A percentile compares a stretch with the other conserved stretches of the same genome.
Evolutionary conservation across 2,113 vertebrate species (phyloP).

Genomic region (Castor canadensis): DNA sequence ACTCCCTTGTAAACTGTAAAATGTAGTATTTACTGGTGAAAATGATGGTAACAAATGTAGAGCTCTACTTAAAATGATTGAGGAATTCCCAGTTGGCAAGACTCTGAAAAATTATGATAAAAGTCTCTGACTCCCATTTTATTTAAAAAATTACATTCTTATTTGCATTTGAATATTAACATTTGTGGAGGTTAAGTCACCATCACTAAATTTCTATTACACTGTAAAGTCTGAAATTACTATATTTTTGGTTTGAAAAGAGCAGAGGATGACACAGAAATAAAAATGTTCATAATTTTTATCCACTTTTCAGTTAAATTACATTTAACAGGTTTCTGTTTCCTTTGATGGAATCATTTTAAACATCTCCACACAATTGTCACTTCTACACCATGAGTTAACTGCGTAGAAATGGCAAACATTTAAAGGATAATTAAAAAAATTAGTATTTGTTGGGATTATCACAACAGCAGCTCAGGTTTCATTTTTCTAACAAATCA

Average conservation of each 20-base stretch:
- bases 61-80: not conserved
- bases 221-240: conserved; percentile 34
- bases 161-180: conserved; percentile 23
- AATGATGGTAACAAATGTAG: not conserved
- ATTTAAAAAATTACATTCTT: conserved; percentile 13
- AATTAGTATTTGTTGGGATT: conserved; percentile 41
- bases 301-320: conserved; percentile 28
- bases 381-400: no score
- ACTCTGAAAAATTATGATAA: not conserved
- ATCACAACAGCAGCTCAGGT: not conserved
- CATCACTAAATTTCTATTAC: conserved; percentile 54
- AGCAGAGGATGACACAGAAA: not conserved
- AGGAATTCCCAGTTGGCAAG: not conserved
- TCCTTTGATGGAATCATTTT: conserved; percentile 48
- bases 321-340: not conserved
- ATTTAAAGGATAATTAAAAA: conserved; percentile 40
- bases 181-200: not conserved
- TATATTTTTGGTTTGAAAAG: conserved; percentile 7
- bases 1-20: not conserved
- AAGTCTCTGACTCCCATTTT: not conserved
- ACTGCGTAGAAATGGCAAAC: not conserved
- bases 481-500: conserved; percentile 42
- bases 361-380: not conserved
- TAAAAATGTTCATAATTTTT: conserved; percentile 6
- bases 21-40: conserved; percentile 24